Base-by-base conservation (phyloP, 2,113 vertebrate genomes). In the Sarotherodon lohbergeri region DNA sequence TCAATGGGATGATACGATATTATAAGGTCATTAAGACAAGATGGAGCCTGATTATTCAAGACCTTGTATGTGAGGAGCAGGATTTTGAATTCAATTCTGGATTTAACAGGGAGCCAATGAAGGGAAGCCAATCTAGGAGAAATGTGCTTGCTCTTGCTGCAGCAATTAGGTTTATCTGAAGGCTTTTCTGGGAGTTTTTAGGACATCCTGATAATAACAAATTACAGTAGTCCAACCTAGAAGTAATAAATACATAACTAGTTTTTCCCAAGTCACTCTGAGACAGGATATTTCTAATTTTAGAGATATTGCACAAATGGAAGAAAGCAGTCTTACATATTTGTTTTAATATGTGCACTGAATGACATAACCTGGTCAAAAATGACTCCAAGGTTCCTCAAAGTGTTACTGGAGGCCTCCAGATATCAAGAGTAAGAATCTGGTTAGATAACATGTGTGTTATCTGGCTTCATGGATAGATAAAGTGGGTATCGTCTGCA, bases 361-460 rank as follows among this genome's bases (percentile, higher is more conserved):
- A 57, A 27, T 24, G 24, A 57, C 12, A 29, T 0, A 14, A 0
- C 1, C 2, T 57, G 7, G 24, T 27, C 3, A 57, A 57, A 57
- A 27, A 57, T 57, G 24, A 57, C 55, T 5, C 55, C 12, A 57
- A 14, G 7, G 2, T 57, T 57, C 24, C 55, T 14, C 55, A 57
- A 5, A 57, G 24, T 14, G 55, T 1, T 57, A 57, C 54, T 24
- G 54, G 11, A 56, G 54, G 6, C 12, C 55, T 22, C 22, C 22
- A 22, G 22, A 22, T 57, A 27, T 57, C 6, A 57, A 57, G 55
- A 57, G 55, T 27, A 57, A 27, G 6, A 27, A 57, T 57, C 12
- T 57, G 55, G 55, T 57, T 57, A 56, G 54, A 56, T 56, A 56
- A 4, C 55, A 27, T 56, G 50, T 54, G 4, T 54, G 50, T n/a